Evolutionary conservation across 1,140 invertebrate species (phyloP).

Genomic region (Wasmannia auropunctata): DNA sequence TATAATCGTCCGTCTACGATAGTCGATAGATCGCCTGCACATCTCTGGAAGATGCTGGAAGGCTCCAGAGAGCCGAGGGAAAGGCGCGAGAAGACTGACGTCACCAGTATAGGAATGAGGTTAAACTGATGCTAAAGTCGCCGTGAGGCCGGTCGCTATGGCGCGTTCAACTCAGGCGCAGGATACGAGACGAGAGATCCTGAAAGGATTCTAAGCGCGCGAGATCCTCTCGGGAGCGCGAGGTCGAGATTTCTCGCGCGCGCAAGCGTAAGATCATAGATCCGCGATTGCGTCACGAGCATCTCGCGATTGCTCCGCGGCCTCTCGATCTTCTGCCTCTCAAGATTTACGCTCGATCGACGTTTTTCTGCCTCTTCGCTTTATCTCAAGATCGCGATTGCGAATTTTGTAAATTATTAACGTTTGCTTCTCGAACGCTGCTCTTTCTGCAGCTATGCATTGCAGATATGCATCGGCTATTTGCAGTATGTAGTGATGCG

Average conservation of each 20-base stretch:
- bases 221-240: constrained; percentile 23
- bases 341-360: constrained; percentile 50
- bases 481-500: not conserved
- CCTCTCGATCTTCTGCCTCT: constrained; percentile 43
- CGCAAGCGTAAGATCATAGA: constrained; percentile 62
- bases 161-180: constrained; percentile 14
- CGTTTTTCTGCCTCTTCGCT: constrained; percentile 9
- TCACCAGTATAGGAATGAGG: constrained; percentile 82
- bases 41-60: constrained; percentile 80
- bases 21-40: constrained; percentile 77
- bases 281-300: constrained; percentile 66
- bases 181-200: constrained; percentile 39
- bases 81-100: constrained; percentile 82
- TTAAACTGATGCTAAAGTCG: constrained; percentile 79
- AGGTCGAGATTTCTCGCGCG: constrained; percentile 57
- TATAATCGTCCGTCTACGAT: constrained; percentile 68
- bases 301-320: constrained; percentile 22
- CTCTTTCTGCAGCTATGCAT: constrained; percentile 20
- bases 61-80: constrained; percentile 79
- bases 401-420: constrained; percentile 45
- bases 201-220: constrained; percentile 48
- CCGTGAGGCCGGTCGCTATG: constrained; percentile 59
- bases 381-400: constrained; percentile 41
- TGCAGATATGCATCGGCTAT: constrained; percentile 28
- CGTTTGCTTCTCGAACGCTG: not conserved